Conservation (phyloP, 2,888 invertebrate genomes). For the Caenorhabditis wallacei region DNA sequence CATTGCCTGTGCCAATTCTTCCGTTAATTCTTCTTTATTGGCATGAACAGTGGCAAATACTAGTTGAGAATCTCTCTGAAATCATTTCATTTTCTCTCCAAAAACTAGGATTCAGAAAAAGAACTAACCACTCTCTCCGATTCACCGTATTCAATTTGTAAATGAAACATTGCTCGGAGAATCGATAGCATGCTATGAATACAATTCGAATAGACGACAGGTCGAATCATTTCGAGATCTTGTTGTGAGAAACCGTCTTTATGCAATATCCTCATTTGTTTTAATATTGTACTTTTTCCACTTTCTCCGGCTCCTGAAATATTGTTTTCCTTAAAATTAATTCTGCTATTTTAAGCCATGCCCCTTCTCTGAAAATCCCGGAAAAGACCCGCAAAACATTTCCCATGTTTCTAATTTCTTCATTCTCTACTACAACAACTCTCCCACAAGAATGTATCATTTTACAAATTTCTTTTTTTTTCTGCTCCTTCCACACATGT, state of each 20-base stretch:
- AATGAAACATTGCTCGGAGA: conserved; percentile 98
- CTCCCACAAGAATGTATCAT: conserved; percentile 20
- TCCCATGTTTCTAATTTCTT: conserved; percentile 26
- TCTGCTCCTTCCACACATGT: neutral
- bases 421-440: neutral
- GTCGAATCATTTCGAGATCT: conserved; percentile 99
- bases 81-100: conserved; percentile 3
- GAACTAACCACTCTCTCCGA: conserved; percentile 94
- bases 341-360: too few relatives aligned
- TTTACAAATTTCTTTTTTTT: conserved; percentile 18
- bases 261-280: conserved; percentile 99
- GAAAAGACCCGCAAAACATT: neutral
- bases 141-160: conserved; percentile 97
- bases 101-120: too few relatives aligned
- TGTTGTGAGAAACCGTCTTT: conserved; percentile 98
- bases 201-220: conserved; percentile 97
- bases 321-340: neutral
- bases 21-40: conserved; percentile 82
- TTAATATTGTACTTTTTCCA: conserved; percentile 99
- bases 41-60: conserved; percentile 83
- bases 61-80: conserved; percentile 82
- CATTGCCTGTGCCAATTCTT: conserved; percentile 88
- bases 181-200: conserved; percentile 99
- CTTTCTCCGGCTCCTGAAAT: conserved; percentile 96
- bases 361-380: neutral